Evolutionary conservation across 2,888 invertebrate genomes (phyloP), one percentile per base, ranked within the genome.

Genomic region (Atethmia centrago): DNA sequence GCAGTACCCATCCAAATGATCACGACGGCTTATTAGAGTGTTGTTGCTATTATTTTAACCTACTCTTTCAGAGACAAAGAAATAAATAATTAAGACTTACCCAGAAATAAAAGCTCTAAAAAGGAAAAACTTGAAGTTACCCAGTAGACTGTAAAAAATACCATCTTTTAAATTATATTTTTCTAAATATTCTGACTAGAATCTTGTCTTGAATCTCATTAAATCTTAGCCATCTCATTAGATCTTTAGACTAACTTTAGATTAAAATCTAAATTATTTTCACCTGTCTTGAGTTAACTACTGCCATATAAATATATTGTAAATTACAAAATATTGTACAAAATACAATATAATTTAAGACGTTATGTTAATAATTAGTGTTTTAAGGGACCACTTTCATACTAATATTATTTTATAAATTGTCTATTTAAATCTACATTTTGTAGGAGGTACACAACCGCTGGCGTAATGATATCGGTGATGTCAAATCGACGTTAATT

Each of bases 181-280:
- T 67, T 62, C 51, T 36, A 51, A 10, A 64, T 59, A 63, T 61
- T 63, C 19, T 47, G 28, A 49, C 55, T 71, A 79, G 36, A 67
- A 65, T 68, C 66, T 67, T 70, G 36, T 83, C 74, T 83, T 74
- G 87, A 90, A 90, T 90, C 91, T 91, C 90, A 87, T 81, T 75
- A 69, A 74, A 87, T 87, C 92, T 91, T 92, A 92, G 92, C 92
- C 92, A 91, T n/a, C n/a, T n/a, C n/a, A n/a, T n/a, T n/a, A n/a
- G n/a, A 86, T 86, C 58, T 71, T 58, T 82, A 83, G 67, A 63
- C 70, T 83, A 81, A 73, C 56, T 63, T 75, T 65, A 85, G 79
- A 75, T 76, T 65, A 68, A 55, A 69, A 74, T 64, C 71, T 83
- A 80, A 82, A 83, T 86, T 84, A 87, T 83, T 80, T 78, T 75